Base-by-base conservation (phyloP, 2,888 invertebrate genomes). In the Acheta domesticus region DNA sequence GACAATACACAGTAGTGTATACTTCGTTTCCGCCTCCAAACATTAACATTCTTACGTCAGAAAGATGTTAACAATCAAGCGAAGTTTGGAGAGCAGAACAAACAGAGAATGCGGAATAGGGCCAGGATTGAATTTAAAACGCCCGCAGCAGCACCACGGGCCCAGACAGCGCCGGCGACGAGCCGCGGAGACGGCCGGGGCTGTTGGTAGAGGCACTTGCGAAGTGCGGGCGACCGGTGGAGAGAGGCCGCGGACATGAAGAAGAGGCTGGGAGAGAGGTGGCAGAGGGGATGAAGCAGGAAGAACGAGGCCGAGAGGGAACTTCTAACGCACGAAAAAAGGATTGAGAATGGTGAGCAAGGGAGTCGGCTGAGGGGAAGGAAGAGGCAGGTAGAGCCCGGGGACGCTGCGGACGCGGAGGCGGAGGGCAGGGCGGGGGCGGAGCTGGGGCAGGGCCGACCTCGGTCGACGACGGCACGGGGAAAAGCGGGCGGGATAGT, bases 401-500 rank as follows among this genome's bases (percentile, higher is more conserved):
- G 36, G 36, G 36, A 36, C 8, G 36, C 1, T 23, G 23, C 36
- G 36, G 62, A 16, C 12, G 14, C 16, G 4, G 62, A 12, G 62
- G 11, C 12, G 62, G 62, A 2, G 62, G 62, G 2, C 3, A 4
- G 19, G 62, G 19, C 19, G 62, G 2, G 5, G 62, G 1, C 62
- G 62, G n/a, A 14, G 62, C 4, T 8, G 14, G 62, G 8, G 62
- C 4, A 12, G 16, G 62, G 14, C 16, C n/a, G 62, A 62, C 16
- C 62, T 5, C 16, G n/a, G 16, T 19, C 16, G 62, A 11, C 14
- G 62, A 62, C 14, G 4, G 12, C 36, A 62, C 4, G 8, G 62
- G 62, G 62, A 16, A 62, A 62, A 62, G 62, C 62, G 62, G 62
- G 62, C 62, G 62, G 62, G 62, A 62, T 62, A 62, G 62, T 62